These are phyloP conservation scores for Trichosurus vulpecula DNA, from an alignment of 2,797 vertebrate species.

Conservation along the genomic window DNA sequence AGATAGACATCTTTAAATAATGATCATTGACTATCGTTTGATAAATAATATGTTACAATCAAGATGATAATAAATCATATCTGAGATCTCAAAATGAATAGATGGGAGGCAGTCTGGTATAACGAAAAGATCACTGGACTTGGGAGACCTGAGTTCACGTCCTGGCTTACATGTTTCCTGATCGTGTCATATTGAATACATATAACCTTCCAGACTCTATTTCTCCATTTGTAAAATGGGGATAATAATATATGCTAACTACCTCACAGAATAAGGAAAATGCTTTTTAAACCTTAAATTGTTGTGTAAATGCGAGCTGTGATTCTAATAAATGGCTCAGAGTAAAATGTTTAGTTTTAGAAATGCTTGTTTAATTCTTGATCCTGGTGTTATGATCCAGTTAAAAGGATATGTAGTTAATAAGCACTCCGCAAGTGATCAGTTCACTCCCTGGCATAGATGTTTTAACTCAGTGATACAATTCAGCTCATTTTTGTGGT, in stretches of 20 bases:
- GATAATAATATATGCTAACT: neutral
- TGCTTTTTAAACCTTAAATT: neutral
- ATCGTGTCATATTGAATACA: neutral
- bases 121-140: neutral
- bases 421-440: neutral
- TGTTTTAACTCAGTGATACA: neutral
- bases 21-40: neutral
- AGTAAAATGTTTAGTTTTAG: neutral
- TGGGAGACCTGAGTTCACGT: neutral
- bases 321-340: neutral
- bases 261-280: neutral
- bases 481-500: neutral
- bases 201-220: neutral
- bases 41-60: neutral
- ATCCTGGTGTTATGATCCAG: neutral
- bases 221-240: neutral
- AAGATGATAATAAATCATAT: neutral
- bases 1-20: neutral
- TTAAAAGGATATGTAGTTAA: neutral
- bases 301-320: neutral
- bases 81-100: neutral
- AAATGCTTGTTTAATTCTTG: neutral
- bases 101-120: neutral
- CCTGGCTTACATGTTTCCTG: neutral
- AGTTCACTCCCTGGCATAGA: neutral